phyloP scores from a whole-genome alignment of 2,797 vertebrate genomes.

The Halcyon smyrnensis region DNA sequence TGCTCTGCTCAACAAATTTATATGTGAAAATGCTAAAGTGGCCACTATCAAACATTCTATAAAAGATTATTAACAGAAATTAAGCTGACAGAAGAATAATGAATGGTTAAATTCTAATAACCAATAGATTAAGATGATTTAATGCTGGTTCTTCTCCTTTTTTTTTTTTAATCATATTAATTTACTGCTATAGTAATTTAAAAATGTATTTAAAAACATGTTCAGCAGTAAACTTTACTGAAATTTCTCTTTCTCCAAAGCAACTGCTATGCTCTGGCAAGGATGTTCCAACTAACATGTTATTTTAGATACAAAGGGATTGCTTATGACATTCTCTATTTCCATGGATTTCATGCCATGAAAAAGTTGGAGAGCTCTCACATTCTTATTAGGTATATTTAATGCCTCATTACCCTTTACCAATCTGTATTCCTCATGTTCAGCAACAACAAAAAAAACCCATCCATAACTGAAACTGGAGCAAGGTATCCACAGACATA shows the following conservation, averaged over 20 bases:
- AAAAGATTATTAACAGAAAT: background rate
- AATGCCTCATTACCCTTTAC: background rate
- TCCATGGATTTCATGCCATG: background rate
- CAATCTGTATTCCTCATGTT: background rate
- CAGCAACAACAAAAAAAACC: background rate
- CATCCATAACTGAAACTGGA: background rate
- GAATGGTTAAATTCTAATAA: background rate
- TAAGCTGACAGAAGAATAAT: background rate
- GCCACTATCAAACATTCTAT: background rate
- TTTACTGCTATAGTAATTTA: background rate
- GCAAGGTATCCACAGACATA: background rate
- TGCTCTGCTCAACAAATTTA: background rate
- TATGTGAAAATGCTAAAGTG: background rate
- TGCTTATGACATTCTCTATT: background rate
- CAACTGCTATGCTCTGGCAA: background rate
- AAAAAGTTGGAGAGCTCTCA: background rate
- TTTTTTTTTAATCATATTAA: background rate
- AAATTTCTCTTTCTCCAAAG: background rate
- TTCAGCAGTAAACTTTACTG: background rate
- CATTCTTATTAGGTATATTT: background rate
- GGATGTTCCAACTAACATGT: background rate
- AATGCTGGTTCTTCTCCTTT: background rate
- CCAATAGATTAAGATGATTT: background rate
- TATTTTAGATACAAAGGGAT: background rate
- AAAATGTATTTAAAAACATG: background rate